phyloP scores from a whole-genome alignment of 1,140 invertebrate genomes.

The Megalopta genalis region DNA sequence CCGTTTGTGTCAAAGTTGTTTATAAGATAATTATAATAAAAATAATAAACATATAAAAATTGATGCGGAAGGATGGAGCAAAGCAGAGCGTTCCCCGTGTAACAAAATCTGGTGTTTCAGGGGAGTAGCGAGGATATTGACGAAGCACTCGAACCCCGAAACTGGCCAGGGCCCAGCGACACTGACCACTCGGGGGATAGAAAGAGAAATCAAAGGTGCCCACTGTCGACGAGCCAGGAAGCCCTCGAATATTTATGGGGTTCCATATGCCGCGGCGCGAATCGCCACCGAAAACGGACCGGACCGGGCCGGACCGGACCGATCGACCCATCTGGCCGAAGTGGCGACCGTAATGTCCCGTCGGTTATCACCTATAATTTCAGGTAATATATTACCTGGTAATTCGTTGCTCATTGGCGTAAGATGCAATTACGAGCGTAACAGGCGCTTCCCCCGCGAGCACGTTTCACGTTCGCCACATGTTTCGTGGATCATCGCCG shows the following conservation, averaged over 20 bases:
- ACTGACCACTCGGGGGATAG: not conserved
- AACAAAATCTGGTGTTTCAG: not conserved
- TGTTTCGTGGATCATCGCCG: conserved; percentile 65
- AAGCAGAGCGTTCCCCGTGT: not conserved
- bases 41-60: too few relatives aligned
- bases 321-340: conserved; percentile 76
- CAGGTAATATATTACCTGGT: conserved; percentile 80
- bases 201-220: conserved; percentile 25
- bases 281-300: conserved; percentile 70
- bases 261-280: conserved; percentile 71
- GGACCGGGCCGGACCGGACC: too few relatives aligned
- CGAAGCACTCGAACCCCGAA: not conserved
- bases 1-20: too few relatives aligned
- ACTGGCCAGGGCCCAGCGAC: not conserved
- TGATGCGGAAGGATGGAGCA: too few relatives aligned
- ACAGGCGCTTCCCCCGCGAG: conserved; percentile 36
- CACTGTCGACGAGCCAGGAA: conserved; percentile 40
- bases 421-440: conserved; percentile 77
- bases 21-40: too few relatives aligned
- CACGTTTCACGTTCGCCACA: conserved; percentile 71
- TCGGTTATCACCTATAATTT: conserved; percentile 80
- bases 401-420: conserved; percentile 77
- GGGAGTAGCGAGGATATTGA: not conserved
- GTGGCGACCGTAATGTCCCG: conserved; percentile 78
- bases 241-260: conserved; percentile 72